Conservation (phyloP, 2,797 vertebrate genomes). For the Diplodus puntazzo region DNA sequence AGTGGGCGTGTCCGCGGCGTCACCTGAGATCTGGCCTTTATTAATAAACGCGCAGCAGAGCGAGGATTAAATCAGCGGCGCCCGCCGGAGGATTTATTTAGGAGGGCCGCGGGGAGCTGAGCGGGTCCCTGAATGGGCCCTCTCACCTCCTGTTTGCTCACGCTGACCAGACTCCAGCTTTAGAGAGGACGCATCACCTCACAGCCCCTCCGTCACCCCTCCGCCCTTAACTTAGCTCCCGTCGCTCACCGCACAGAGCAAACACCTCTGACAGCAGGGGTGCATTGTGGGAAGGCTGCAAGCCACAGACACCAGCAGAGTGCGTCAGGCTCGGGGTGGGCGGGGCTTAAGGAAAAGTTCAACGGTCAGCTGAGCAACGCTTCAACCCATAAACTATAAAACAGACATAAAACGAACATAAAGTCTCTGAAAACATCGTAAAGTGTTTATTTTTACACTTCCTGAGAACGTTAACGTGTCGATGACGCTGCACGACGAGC, state of each 20-base stretch:
- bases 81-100: conserved; percentile 35
- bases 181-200: conserved; percentile 59
- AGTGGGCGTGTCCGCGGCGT: background rate
- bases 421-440: no score
- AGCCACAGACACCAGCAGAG: conserved; percentile 47
- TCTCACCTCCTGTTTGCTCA: conserved; percentile 76
- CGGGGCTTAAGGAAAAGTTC: conserved; percentile 5
- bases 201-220: conserved; percentile 16
- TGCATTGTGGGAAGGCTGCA: conserved; percentile 60
- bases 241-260: conserved; percentile 67
- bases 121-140: conserved; percentile 59
- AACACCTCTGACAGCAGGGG: conserved; percentile 68
- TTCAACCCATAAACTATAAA: no score
- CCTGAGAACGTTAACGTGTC: no score
- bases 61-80: conserved; percentile 25
- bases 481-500: no score
- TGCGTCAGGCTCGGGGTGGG: conserved; percentile 29
- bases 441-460: no score
- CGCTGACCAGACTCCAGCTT: conserved; percentile 67
- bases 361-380: background rate
- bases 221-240: conserved; percentile 46
- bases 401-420: no score
- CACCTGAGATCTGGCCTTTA: background rate
- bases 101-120: conserved; percentile 15
- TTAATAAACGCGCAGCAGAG: background rate